Conservation (phyloP, 1,140 invertebrate genomes). For the Akabosia matsudoensis region DNA sequence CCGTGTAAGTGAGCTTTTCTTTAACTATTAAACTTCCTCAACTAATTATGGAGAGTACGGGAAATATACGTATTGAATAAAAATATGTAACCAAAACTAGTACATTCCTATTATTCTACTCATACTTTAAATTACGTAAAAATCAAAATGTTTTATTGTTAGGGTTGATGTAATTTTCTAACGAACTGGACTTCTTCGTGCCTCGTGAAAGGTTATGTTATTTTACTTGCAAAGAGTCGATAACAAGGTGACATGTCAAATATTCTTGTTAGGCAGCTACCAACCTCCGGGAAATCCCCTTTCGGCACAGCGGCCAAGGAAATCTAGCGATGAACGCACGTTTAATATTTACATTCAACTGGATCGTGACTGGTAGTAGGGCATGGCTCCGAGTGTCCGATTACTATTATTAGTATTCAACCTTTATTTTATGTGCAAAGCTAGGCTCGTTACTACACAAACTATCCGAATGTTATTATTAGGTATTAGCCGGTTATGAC, state of each 20-base stretch:
- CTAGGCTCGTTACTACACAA: neutral
- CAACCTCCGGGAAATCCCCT: neutral
- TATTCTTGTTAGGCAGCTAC: neutral
- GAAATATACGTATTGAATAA: no score
- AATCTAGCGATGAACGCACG: neutral
- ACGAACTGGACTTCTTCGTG: no score
- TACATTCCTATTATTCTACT: no score
- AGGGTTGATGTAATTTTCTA: no score
- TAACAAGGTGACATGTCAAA: neutral
- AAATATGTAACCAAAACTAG: no score
- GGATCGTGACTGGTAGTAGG: slow-evolving; percentile 17
- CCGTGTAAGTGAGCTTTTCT: no score
- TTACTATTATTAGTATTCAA: neutral
- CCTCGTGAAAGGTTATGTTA: no score
- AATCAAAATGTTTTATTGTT: no score
- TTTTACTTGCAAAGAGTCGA: neutral
- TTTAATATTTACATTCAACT: slow-evolving; percentile 10
- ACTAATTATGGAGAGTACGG: no score
- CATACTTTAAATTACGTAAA: no score
- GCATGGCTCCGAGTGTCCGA: neutral
- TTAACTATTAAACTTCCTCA: no score
- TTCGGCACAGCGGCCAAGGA: neutral
- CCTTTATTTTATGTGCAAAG: no score
- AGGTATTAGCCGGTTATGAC: neutral
- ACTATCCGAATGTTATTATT: neutral